Conservation (phyloP, 1,140 invertebrate species). For the Hesperophylax magnus region DNA sequence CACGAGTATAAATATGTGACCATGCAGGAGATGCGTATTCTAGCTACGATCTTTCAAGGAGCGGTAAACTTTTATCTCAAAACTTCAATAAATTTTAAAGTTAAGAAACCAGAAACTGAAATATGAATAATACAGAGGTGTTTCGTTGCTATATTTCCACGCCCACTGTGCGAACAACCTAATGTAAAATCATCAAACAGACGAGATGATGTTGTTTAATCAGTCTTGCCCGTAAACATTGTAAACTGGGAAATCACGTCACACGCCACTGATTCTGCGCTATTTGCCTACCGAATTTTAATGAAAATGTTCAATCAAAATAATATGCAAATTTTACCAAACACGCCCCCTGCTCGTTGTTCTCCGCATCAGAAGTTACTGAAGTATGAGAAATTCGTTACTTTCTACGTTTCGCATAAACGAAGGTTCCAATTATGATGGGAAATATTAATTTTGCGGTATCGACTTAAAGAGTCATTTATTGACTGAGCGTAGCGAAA, state of each 20-base stretch:
- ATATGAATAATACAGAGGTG: too few relatives aligned
- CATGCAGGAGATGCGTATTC: too few relatives aligned
- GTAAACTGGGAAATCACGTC: background rate
- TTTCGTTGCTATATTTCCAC: too few relatives aligned
- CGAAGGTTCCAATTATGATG: background rate
- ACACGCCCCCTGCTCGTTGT: background rate
- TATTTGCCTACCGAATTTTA: conserved; percentile 40
- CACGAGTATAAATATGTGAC: too few relatives aligned
- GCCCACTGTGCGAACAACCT: too few relatives aligned
- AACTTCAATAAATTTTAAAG: too few relatives aligned
- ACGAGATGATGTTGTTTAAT: conserved; percentile 23
- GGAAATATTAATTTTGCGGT: background rate
- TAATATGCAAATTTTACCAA: conserved; percentile 33
- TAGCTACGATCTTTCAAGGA: too few relatives aligned
- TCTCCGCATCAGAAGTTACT: conserved; percentile 10
- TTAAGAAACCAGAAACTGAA: too few relatives aligned
- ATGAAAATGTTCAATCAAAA: conserved; percentile 43
- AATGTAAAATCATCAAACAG: background rate
- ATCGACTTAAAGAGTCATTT: too few relatives aligned
- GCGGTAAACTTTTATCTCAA: too few relatives aligned
- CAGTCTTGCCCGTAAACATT: background rate
- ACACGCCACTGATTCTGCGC: conserved; percentile 2
- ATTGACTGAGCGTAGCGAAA: too few relatives aligned
- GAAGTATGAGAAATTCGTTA: conserved; percentile 31
- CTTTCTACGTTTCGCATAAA: background rate